Evolutionary conservation across 2,113 vertebrate species (phyloP).

Genomic region (Hydrolagus affinis): DNA sequence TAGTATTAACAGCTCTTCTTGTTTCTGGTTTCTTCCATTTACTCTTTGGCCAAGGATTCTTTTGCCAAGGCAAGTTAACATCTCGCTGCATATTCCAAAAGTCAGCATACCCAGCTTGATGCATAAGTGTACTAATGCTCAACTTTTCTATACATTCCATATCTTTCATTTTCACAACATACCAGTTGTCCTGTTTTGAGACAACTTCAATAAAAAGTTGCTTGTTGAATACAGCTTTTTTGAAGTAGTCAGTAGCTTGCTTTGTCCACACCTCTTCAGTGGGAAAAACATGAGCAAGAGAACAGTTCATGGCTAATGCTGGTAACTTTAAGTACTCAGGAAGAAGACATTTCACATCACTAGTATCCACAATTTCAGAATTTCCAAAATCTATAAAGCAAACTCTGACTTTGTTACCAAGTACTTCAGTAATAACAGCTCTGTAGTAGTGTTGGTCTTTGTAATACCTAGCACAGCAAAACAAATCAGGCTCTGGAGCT

Average conservation of each 20-base stretch:
- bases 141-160: slow-evolving; percentile 40
- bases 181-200: slow-evolving; percentile 52
- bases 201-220: slow-evolving; percentile 55
- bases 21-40: background rate
- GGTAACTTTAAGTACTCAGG: slow-evolving; percentile 58
- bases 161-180: slow-evolving; percentile 56
- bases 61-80: background rate
- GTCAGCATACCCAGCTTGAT: slow-evolving; percentile 57
- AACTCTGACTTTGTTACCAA: slow-evolving; percentile 55
- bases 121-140: slow-evolving; percentile 54
- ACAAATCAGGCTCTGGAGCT: slow-evolving; percentile 61
- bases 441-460: slow-evolving; percentile 72
- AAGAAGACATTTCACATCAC: slow-evolving; percentile 68
- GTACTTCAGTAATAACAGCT: slow-evolving; percentile 57
- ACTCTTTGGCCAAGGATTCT: background rate
- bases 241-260: slow-evolving; percentile 60
- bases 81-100: slow-evolving; percentile 46
- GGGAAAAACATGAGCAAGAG: slow-evolving; percentile 61
- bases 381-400: slow-evolving; percentile 86
- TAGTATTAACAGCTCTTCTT: background rate
- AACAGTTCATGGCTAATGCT: slow-evolving; percentile 69
- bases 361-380: slow-evolving; percentile 63
- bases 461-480: slow-evolving; percentile 77
- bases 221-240: slow-evolving; percentile 57
- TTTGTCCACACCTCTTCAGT: slow-evolving; percentile 65